phyloP scores from a whole-genome alignment of 2,797 vertebrate species.

The Semotilus atromaculatus region DNA sequence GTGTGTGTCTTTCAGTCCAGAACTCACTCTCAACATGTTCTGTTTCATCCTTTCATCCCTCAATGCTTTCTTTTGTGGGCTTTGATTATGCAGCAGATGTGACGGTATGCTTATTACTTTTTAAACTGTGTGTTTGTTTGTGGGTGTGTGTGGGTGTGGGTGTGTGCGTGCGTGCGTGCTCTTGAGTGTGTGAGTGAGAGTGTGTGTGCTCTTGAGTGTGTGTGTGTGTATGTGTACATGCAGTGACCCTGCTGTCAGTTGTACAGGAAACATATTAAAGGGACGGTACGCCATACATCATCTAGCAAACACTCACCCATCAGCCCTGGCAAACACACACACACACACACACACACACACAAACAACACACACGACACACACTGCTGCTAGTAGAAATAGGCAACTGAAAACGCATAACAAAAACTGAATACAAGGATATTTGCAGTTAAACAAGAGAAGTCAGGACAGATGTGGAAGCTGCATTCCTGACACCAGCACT shows the following conservation, averaged over 20 bases:
- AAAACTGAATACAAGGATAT: not conserved
- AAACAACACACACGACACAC: not conserved
- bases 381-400: not conserved
- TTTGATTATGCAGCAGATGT: conserved; percentile 85
- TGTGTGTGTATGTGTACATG: conserved; percentile 39
- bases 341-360: conserved; percentile 7
- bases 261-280: conserved; percentile 81
- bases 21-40: conserved; percentile 51
- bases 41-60: conserved; percentile 66
- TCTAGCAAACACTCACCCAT: conserved; percentile 71
- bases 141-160: too few species aligned
- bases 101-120: conserved; percentile 81
- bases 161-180: too few species aligned
- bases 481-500: not conserved
- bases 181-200: too few species aligned
- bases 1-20: conserved; percentile 12
- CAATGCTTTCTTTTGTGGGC: conserved; percentile 77
- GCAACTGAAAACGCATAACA: not conserved
- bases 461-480: not conserved
- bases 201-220: too few species aligned
- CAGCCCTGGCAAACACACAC: conserved; percentile 65
- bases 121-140: conserved; percentile 63
- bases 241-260: conserved; percentile 62
- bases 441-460: conserved; percentile 1
- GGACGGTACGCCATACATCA: conserved; percentile 80